A percentile compares a stretch with the other conserved stretches of the same genome.
phyloP scores from a whole-genome alignment of 2,797 vertebrate genomes.

The Characodon lateralis region DNA sequence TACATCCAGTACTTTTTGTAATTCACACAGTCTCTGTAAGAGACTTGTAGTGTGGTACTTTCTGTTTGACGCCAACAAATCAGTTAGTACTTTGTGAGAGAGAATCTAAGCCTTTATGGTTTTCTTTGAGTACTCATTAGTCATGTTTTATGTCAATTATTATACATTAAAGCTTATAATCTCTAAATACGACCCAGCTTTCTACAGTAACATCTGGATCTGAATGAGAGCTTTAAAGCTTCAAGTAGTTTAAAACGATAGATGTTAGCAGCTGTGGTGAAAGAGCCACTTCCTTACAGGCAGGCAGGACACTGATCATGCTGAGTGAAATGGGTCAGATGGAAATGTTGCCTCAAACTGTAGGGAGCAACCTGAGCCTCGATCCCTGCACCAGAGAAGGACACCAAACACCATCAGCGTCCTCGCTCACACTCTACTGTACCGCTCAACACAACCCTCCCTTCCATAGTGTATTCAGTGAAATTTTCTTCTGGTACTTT shows the following conservation, averaged over 20 bases:
- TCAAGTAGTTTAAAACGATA: not conserved
- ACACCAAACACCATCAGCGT: slow-evolving; percentile 74
- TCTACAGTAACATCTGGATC: not conserved
- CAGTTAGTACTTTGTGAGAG: not conserved
- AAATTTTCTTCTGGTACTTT: not conserved
- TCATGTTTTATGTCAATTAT: not conserved
- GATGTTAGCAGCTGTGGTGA: not conserved
- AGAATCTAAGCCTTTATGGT: not conserved
- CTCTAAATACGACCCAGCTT: not conserved
- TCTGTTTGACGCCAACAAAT: not conserved
- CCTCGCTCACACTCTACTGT: slow-evolving; percentile 50
- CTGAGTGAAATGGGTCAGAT: slow-evolving; percentile 64
- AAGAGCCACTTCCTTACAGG: slow-evolving; percentile 1
- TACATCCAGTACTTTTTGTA: not conserved
- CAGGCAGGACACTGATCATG: slow-evolving; percentile 31
- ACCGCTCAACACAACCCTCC: slow-evolving; percentile 11
- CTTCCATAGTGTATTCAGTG: not conserved
- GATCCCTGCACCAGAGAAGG: slow-evolving; percentile 68
- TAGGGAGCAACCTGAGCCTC: slow-evolving; percentile 72
- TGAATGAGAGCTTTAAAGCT: not conserved
- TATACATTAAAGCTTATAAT: not conserved
- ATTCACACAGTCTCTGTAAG: not conserved
- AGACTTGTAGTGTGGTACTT: not conserved
- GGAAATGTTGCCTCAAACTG: slow-evolving; percentile 72
- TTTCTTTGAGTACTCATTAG: not conserved